Conservation (phyloP, 2,113 vertebrate species). For the Eretmochelys imbricata region DNA sequence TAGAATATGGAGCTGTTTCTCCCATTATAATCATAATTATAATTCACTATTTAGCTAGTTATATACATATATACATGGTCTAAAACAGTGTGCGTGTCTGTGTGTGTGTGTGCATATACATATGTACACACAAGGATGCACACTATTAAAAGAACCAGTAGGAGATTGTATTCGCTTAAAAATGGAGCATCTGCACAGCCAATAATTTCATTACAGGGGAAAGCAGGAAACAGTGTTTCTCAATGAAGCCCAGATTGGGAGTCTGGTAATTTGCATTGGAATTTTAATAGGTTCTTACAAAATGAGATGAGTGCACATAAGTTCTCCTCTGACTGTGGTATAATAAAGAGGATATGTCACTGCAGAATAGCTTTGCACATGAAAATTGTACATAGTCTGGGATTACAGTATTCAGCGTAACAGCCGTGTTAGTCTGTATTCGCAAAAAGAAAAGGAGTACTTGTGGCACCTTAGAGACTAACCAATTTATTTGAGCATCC, state of each 20-base stretch:
- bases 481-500: too few species aligned
- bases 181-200: conserved; percentile 71
- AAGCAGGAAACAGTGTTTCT: conserved; percentile 74
- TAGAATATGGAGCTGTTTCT: conserved; percentile 4
- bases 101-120: background rate
- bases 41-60: conserved; percentile 59
- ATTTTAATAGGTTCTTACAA: conserved; percentile 72
- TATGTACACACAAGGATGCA: background rate
- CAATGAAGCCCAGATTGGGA: conserved; percentile 72
- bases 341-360: background rate
- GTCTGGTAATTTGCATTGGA: conserved; percentile 72
- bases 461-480: too few species aligned
- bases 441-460: too few species aligned
- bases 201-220: conserved; percentile 70
- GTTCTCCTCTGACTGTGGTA: conserved; percentile 36
- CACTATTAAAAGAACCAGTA: background rate
- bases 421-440: too few species aligned
- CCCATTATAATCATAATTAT: conserved; percentile 62
- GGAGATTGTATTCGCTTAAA: conserved; percentile 68
- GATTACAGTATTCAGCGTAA: background rate
- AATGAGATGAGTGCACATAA: conserved; percentile 54
- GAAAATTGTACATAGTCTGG: background rate
- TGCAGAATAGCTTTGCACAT: rapidly evolving
- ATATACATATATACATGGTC: conserved; percentile 8
- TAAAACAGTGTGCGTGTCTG: conserved; percentile 24